Base-by-base conservation (phyloP, 2,797 vertebrate species). In the Coendou prehensilis region DNA sequence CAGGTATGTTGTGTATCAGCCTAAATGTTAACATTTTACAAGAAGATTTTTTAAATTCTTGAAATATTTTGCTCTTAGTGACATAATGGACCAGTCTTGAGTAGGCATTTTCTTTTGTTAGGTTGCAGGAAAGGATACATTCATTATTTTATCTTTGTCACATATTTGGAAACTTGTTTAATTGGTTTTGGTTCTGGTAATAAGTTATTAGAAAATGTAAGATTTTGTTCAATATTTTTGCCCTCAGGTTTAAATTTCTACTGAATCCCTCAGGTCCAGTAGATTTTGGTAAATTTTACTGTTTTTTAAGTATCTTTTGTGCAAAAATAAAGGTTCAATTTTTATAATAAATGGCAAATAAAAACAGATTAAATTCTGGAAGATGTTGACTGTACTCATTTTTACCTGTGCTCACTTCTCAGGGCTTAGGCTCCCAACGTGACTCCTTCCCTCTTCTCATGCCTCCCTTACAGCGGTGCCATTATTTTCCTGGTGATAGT, bases 291-390 rank as follows among this genome's bases (percentile, higher is more conserved):
- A 85, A 97, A 88, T 28, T 88, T 94, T 76, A 82, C 85, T 94
- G 91, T 96, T 98, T 97, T 97, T 94, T 96, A 97, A 96, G 75
- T 97, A 96, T 1, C 3, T 95, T 97, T 97, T 96, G 33, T 97
- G 95, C 97, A 95, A 96, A 76, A 92, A 93, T 83, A 81, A 83
- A 93, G 30, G 91, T 96, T 89, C n/a, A 23, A 20, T 89, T 97
- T 97, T 97, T 96, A 89, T 97, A 97, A 94, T 83, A 97, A 97
- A 95, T 91, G 88, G 45, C 56, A 94, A 96, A 94, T 97, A 95
- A 97, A 97, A 91, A 57, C 41, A 69, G 76, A 83, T 84, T 64
- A 73, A 81, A 78, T 87, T 8, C 73, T 80, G 61, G 57, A 95
- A 93, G 85, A 69, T 71, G 28, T 78, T 64, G 91, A n/a, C 69